Percentiles rank a stretch among this genome's conserved stretches.
Evolutionary conservation across 1,140 invertebrate genomes (phyloP).

Genomic region (Drosophila rhopaloa): DNA sequence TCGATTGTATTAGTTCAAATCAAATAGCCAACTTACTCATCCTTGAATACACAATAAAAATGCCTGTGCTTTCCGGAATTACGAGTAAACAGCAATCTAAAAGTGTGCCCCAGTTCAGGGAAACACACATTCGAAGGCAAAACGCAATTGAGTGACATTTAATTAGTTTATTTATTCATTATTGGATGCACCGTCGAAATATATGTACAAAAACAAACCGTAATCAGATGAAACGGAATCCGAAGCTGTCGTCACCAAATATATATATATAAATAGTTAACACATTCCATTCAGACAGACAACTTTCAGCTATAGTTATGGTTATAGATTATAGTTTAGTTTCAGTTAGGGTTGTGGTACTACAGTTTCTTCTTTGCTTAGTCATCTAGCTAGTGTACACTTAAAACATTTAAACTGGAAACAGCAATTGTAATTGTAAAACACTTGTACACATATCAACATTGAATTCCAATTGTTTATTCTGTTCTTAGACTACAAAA

Average conservation of each 20-base stretch:
- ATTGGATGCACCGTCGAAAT: conserved; percentile 29
- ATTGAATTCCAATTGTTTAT: conserved; percentile 35
- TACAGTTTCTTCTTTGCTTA: conserved; percentile 29
- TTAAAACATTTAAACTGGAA: conserved; percentile 57
- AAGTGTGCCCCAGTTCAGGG: no score
- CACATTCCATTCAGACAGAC: conserved; percentile 60
- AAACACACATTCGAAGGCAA: background rate
- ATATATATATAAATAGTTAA: conserved; percentile 16
- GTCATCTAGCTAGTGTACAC: conserved; percentile 28
- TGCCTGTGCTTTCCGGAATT: no score
- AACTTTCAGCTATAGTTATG: conserved; percentile 45
- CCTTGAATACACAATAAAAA: no score
- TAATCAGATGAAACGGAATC: conserved; percentile 17
- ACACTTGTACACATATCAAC: conserved; percentile 61
- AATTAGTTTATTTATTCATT: conserved; percentile 44
- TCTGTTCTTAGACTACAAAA: conserved; percentile 22
- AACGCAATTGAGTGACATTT: conserved; percentile 38
- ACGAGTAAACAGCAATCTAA: background rate
- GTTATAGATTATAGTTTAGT: conserved; percentile 8
- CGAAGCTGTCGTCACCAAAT: background rate
- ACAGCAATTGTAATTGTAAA: conserved; percentile 38
- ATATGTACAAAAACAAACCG: conserved; percentile 37
- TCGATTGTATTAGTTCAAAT: background rate
- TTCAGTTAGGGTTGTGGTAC: background rate
- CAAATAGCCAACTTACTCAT: background rate